Conservation (phyloP, 2,888 invertebrate genomes). For the Mylabris sibirica region DNA sequence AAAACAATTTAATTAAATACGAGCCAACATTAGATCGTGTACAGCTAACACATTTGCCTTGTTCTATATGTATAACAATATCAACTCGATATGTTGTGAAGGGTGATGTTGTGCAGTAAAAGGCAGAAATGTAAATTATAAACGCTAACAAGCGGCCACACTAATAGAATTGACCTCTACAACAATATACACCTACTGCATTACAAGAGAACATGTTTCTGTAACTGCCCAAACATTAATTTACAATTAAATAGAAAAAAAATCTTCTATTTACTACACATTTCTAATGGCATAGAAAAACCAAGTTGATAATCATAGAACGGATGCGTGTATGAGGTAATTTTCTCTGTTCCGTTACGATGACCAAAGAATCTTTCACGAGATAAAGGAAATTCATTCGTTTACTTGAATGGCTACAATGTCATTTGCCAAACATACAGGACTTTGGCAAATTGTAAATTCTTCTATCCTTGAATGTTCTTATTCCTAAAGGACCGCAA, state of each 20-base stretch:
- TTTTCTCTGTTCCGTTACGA: not conserved
- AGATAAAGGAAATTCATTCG: constrained; percentile 34
- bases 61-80: not conserved
- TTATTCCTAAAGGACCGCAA: constrained; percentile 41
- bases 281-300: not conserved
- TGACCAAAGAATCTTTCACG: constrained; percentile 27
- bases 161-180: constrained; percentile 27
- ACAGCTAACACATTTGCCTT: not conserved
- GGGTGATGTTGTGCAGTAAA: constrained; percentile 22
- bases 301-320: not conserved
- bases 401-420: constrained; percentile 38
- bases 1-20: constrained; percentile 8
- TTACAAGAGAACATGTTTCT: not conserved
- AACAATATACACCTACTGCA: constrained; percentile 22
- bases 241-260: not conserved
- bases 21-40: not conserved
- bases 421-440: constrained; percentile 41
- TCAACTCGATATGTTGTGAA: constrained; percentile 2
- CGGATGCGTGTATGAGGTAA: not conserved
- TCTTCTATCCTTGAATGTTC: constrained; percentile 36
- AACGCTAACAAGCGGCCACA: constrained; percentile 21
- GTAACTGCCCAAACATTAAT: not conserved
- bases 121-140: constrained; percentile 25
- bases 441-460: constrained; percentile 42
- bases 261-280: not conserved